A percentile compares a stretch with the other conserved stretches of the same genome.
These are phyloP conservation scores for Sinocyclocheilus anshuiensis DNA, from an alignment of 2,113 vertebrate genomes.

Conservation along the genomic window DNA sequence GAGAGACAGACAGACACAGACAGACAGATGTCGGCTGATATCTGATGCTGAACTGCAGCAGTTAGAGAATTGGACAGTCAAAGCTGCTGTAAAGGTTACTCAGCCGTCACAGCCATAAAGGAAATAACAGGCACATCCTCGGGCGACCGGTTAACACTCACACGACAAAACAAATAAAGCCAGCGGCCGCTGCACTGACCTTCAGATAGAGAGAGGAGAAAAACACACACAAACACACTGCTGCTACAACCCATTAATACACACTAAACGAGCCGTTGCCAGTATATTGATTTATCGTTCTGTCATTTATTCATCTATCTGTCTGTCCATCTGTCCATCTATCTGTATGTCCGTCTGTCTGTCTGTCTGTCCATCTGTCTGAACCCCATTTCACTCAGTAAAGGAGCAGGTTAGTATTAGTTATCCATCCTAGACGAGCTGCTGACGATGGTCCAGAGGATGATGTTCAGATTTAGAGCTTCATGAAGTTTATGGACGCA, in stretches of 20 bases:
- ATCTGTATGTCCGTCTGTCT: too few relatives aligned
- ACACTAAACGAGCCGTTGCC: background rate
- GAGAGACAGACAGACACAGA: background rate
- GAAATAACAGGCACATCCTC: background rate
- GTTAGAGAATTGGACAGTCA: background rate
- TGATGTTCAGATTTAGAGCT: conserved; percentile 32
- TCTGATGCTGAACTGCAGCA: background rate
- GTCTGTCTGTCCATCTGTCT: background rate
- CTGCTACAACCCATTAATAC: too few relatives aligned
- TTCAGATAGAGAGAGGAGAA: background rate
- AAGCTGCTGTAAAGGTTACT: background rate
- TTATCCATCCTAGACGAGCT: background rate
- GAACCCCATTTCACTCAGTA: background rate
- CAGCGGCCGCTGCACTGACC: background rate
- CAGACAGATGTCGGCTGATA: background rate
- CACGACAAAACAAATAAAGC: background rate
- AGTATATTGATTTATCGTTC: too few relatives aligned
- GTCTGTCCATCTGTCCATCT: too few relatives aligned
- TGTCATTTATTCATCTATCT: too few relatives aligned
- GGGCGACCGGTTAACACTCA: background rate
- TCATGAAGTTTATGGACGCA: conserved; percentile 17
- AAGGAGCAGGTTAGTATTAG: background rate
- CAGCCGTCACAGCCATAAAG: background rate
- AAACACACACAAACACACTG: background rate
- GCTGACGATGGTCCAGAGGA: background rate